Base-by-base conservation (phyloP, 2,797 vertebrate genomes). In the Galagoides demidoff region DNA sequence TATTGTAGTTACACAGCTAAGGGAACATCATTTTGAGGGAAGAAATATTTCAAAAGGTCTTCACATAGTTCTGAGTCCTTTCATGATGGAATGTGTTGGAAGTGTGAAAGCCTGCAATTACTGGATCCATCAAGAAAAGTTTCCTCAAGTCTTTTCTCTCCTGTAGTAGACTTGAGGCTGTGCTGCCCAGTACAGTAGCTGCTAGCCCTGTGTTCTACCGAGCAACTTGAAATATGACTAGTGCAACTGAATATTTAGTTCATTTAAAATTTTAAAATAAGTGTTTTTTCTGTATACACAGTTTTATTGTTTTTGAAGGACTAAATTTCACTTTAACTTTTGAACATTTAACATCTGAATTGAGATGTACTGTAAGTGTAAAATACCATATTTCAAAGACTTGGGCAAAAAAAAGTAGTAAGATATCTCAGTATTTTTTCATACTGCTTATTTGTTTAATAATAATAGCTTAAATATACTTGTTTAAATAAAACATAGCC, bases 401-500 rank as follows among this genome's bases (percentile, higher is more conserved):
- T 39, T 70, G 59, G 63, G 55, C 43, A 68, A 45, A n/a, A 94
- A 83, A 34, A 68, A 34, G 45, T 66, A 76, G 81, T 82, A 73
- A 92, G 74, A 68, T 71, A 86, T n/a, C 52, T 84, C 29, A 61
- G 3, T 27, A 43, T 43, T 70, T 90, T 96, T 90, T 90, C 31
- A 34, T 77, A 92, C 55, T 74, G 29, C 39, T 29, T 84, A n/a
- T 27, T 78, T 94, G 63, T 73, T 96, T 71, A 91, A 91, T 70
- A 68, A 49, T 55, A 59, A 29, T 82, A 85, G 59, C 85, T 81
- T 92, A 39, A 61, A 57, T 88, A 37, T 70, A 43, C 27, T 94
- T 29, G n/a, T 78, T 85, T 73, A 93, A 97, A 95, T 95, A 90
- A 96, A 97, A 59, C 31, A 49, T 12, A 29, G 59, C 22, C 77